A percentile compares a stretch with the other conserved stretches of the same genome.
phyloP scores from a whole-genome alignment of 2,888 invertebrate genomes.

The Callosobruchus maculatus region DNA sequence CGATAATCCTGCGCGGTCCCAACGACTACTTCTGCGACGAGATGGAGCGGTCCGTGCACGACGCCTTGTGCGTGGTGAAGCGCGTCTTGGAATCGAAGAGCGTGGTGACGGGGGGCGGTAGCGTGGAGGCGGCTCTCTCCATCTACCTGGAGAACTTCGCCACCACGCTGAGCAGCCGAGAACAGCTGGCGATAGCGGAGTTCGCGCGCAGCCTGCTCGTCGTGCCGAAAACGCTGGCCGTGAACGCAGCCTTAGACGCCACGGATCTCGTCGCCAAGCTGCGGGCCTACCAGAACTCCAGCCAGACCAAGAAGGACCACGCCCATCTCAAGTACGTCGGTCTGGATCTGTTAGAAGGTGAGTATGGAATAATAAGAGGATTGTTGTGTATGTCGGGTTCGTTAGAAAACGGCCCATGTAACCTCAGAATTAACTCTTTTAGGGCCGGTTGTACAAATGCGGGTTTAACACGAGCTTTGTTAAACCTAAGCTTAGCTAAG shows the following conservation, averaged over 20 bases:
- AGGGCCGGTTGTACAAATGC: too few species aligned
- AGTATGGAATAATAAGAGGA: background rate
- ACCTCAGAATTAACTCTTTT: too few species aligned
- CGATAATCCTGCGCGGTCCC: conserved; percentile 95
- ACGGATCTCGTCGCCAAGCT: conserved; percentile 97
- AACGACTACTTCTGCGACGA: conserved; percentile 99
- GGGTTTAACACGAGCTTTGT: too few species aligned
- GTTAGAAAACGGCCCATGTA: too few species aligned
- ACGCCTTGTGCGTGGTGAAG: conserved; percentile 94
- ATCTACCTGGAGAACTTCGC: conserved; percentile 99
- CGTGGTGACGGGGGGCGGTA: conserved; percentile 94
- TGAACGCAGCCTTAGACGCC: conserved; percentile 95
- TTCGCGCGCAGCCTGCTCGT: conserved; percentile 79
- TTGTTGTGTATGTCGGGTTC: too few species aligned
- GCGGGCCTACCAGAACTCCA: conserved; percentile 95
- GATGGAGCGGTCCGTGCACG: conserved; percentile 98
- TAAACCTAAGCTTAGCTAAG: too few species aligned
- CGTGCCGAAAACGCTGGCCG: conserved; percentile 96
- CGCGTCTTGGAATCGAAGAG: conserved; percentile 94
- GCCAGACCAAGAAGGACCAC: conserved; percentile 81
- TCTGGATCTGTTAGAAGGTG: conserved; percentile 89
- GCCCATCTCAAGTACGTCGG: conserved; percentile 63
- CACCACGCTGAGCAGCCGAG: conserved; percentile 94
- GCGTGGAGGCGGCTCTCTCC: conserved; percentile 96
- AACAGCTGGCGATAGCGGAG: conserved; percentile 90